These are phyloP conservation scores for Dufourea novaeangliae DNA, from an alignment of 1,140 invertebrate species.

Conservation along the genomic window DNA sequence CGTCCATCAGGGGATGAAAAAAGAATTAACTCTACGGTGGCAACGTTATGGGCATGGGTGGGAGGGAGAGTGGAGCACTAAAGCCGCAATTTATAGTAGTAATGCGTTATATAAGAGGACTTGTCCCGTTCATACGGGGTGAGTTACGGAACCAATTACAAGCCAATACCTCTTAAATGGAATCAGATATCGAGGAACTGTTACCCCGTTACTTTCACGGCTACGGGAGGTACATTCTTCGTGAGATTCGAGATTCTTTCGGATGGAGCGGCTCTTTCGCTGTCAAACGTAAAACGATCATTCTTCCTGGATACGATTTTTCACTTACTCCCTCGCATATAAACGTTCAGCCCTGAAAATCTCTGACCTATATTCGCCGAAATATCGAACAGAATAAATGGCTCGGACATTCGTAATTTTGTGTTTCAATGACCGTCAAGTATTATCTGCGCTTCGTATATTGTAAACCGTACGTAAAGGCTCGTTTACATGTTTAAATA, in stretches of 20 bases:
- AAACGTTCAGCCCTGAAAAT: too few relatives aligned
- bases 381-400: too few relatives aligned
- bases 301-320: not conserved
- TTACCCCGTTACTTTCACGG: not conserved
- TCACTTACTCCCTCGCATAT: not conserved
- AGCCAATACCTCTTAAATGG: constrained; percentile 5
- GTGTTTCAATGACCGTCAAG: not conserved
- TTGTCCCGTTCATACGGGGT: not conserved
- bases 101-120: not conserved
- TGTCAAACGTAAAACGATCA: not conserved
- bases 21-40: not conserved
- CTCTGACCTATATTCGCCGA: too few relatives aligned
- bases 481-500: too few relatives aligned
- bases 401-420: too few relatives aligned
- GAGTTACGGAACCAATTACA: constrained; percentile 11
- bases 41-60: too few relatives aligned
- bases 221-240: not conserved
- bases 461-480: too few relatives aligned
- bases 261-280: not conserved
- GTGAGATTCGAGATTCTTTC: constrained; percentile 6
- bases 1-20: too few relatives aligned
- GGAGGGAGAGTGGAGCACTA: too few relatives aligned
- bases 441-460: too few relatives aligned
- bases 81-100: not conserved
- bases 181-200: not conserved